Conservation (phyloP, 1,140 invertebrate species). For the Heliconius nattereri region DNA sequence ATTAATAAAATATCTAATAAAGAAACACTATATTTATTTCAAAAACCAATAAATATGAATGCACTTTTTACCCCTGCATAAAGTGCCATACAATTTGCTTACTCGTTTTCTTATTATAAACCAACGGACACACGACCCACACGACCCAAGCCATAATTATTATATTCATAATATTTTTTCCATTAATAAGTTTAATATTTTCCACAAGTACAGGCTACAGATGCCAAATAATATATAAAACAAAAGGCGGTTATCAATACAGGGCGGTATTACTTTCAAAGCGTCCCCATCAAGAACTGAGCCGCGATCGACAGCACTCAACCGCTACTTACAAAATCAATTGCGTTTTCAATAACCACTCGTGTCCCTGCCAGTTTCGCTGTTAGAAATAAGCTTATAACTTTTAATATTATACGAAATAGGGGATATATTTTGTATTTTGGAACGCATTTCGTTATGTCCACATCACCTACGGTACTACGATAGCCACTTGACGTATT, state of each 20-base stretch:
- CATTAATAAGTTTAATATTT: constrained; percentile 9
- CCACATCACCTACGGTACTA: constrained; percentile 1
- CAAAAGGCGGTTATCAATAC: constrained; percentile 18
- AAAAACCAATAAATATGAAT: neutral
- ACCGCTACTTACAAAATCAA: constrained; percentile 54
- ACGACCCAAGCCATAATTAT: neutral
- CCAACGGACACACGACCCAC: neutral
- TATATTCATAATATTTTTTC: constrained; percentile 12
- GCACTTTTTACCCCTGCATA: neutral
- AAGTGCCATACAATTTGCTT: neutral
- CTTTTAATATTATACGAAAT: constrained; percentile 2
- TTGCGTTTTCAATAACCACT: constrained; percentile 72
- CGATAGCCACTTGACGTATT: constrained; percentile 69
- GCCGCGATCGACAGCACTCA: constrained; percentile 23
- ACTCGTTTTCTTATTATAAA: neutral
- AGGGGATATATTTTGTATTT: neutral
- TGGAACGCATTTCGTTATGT: neutral
- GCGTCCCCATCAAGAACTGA: constrained; percentile 36
- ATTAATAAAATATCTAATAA: neutral
- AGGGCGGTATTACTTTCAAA: constrained; percentile 39
- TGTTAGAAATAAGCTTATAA: constrained; percentile 7
- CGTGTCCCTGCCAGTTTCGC: constrained; percentile 38
- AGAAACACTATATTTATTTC: neutral
- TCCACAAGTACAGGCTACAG: constrained; percentile 21
- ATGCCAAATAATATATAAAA: constrained; percentile 32